Conservation (phyloP, 2,888 invertebrate genomes). For the Dendrolimus pini region DNA sequence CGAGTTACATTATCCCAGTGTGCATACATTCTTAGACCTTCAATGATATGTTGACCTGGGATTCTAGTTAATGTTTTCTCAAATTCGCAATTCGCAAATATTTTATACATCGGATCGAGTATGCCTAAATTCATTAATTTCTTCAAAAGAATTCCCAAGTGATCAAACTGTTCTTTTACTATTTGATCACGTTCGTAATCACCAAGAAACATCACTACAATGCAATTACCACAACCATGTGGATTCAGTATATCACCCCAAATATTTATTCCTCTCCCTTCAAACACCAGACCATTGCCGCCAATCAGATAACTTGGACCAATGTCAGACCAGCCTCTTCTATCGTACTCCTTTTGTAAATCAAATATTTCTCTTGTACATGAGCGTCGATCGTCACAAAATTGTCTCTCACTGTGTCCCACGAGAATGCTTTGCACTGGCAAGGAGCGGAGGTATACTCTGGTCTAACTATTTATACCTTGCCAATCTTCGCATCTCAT, state of each 20-base stretch:
- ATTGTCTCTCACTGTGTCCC: slow-evolving; percentile 42
- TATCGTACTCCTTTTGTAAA: slow-evolving; percentile 39
- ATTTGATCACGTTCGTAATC: slow-evolving; percentile 32
- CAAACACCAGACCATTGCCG: slow-evolving; percentile 36
- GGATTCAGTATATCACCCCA: slow-evolving; percentile 39
- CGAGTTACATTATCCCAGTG: slow-evolving; percentile 33
- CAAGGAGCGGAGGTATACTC: slow-evolving; percentile 27
- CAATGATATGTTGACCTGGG: slow-evolving; percentile 43
- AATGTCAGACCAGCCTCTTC: slow-evolving; percentile 42
- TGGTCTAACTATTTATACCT: slow-evolving; percentile 40
- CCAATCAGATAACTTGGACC: slow-evolving; percentile 41
- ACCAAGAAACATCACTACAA: slow-evolving; percentile 56
- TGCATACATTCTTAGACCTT: slow-evolving; percentile 27
- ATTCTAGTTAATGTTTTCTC: slow-evolving; percentile 22
- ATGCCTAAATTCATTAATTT: slow-evolving; percentile 33
- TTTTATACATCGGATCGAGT: slow-evolving; percentile 30
- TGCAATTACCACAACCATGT: slow-evolving; percentile 36
- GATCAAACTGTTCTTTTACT: slow-evolving; percentile 11
- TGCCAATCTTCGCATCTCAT: slow-evolving; percentile 59
- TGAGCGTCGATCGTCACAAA: slow-evolving; percentile 24
- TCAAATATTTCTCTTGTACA: slow-evolving; percentile 20
- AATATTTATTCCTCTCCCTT: slow-evolving; percentile 56
- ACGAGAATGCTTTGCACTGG: slow-evolving; percentile 46
- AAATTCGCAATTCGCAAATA: slow-evolving; percentile 51
- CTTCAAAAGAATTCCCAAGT: slow-evolving; percentile 37